Evolutionary conservation across 2,113 vertebrate species (phyloP), one percentile per base, ranked within the genome.

Genomic region (Stomatorhinus ivindoensis): DNA sequence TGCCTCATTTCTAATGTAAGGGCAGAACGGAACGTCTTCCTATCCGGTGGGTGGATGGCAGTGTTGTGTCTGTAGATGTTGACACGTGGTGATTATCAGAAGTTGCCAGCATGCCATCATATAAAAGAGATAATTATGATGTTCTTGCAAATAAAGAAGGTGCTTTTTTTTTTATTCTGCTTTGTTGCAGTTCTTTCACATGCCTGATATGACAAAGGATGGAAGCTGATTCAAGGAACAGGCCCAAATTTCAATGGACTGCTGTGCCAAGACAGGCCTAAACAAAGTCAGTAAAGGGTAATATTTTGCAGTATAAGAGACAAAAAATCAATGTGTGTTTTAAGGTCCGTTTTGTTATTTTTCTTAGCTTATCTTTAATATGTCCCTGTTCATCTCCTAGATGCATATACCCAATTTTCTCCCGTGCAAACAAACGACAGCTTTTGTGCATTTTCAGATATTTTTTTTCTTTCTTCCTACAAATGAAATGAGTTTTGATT

Each of bases 401-500:
- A 15, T 7, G 73, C 31, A 35, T 19, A n/a, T 46, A 13, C 3
- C 39, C 35, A 3, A 35, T 58, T 84, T 84, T 83, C 88, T 55
- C 3, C 6, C 4, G 80, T 48, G 76, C 80, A 46, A 46, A 53
- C 24, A n/a, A 58, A 51, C 10, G 15, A 61, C 9, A 4, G 53
- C n/a, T 35, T 69, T 47, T 84, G 21, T 51, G 51, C 42, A 42
- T 89, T 35, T 82, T 88, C 85, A 24, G 4, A 73, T 11, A 0
- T 55, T 53, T 48, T 17, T 27, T 55, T 9, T 39, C 4, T 35
- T 85, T 65, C 44, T 35, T 39, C 24, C 10, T 17, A 61, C 13
- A 61, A 61, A 89, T 46, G 35, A 61, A 89, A 85, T 85, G 39
- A 44, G 61, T 85, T 89, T 84, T 24, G 76, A 89, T 89, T 85